Conservation (phyloP, 2,888 invertebrate genomes). For the Hipparchia semele region DNA sequence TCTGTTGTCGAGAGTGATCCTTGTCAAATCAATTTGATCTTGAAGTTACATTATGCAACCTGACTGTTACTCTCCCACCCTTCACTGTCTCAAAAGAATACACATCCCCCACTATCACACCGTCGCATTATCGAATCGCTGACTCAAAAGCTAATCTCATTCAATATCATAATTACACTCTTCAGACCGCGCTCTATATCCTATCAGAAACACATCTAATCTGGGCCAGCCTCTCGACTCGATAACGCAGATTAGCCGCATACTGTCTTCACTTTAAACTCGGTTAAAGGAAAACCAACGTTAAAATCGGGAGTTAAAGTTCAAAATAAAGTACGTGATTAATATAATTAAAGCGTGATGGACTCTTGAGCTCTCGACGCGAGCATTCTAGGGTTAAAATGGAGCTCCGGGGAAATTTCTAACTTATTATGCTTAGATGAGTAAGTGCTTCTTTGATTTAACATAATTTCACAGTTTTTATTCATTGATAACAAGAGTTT, state of each 20-base stretch:
- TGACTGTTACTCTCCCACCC: neutral
- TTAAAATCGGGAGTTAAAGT: neutral
- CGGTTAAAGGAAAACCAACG: slow-evolving; percentile 4
- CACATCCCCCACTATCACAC: slow-evolving; percentile 21
- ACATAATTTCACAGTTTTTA: neutral
- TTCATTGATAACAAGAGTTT: too few relatives aligned
- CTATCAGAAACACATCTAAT: slow-evolving; percentile 35
- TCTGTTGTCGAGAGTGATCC: neutral
- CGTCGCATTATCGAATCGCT: slow-evolving; percentile 35
- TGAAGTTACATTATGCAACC: too few relatives aligned
- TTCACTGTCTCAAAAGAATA: neutral
- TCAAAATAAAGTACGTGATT: neutral
- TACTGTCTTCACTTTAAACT: slow-evolving; percentile 19
- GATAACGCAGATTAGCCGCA: slow-evolving; percentile 43
- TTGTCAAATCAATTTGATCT: neutral
- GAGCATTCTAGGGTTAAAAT: slow-evolving; percentile 12
- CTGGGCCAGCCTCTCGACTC: slow-evolving; percentile 36
- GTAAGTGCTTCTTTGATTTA: neutral
- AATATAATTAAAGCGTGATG: slow-evolving; percentile 10
- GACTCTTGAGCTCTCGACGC: slow-evolving; percentile 10
- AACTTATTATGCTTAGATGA: neutral
- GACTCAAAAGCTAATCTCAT: slow-evolving; percentile 27
- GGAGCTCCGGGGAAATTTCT: neutral
- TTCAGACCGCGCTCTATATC: slow-evolving; percentile 10
- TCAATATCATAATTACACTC: slow-evolving; percentile 45